Conservation (phyloP, 2,797 vertebrate genomes). For the Enteromius thamalakanensis region DNA sequence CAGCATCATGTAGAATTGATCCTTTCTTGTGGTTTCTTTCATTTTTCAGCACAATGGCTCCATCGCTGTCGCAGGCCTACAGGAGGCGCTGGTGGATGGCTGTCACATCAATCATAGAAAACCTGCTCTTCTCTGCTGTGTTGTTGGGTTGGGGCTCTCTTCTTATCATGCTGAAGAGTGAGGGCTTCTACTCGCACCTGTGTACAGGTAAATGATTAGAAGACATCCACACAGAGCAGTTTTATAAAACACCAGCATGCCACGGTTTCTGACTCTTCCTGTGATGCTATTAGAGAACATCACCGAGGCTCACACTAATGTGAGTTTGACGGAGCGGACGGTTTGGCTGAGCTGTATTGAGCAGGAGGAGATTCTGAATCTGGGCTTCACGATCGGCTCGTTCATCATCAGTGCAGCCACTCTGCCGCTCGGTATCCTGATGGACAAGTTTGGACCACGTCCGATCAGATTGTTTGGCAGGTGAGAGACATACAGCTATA, state of each 20-base stretch:
- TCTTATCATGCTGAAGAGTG: constrained; percentile 87
- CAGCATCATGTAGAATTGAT: not conserved
- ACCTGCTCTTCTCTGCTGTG: constrained; percentile 87
- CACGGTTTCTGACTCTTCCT: not conserved
- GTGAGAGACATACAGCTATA: constrained; percentile 65
- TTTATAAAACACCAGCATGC: not conserved
- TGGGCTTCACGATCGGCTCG: constrained; percentile 89
- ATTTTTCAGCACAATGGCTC: constrained; percentile 75
- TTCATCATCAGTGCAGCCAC: constrained; percentile 86
- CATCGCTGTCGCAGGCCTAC: constrained; percentile 82
- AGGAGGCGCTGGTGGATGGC: constrained; percentile 89
- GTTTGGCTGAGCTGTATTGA: constrained; percentile 76
- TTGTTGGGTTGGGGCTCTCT: constrained; percentile 88
- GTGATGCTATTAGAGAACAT: constrained; percentile 65
- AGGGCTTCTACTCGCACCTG: constrained; percentile 87
- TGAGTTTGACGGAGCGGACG: constrained; percentile 15
- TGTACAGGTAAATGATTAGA: constrained; percentile 73
- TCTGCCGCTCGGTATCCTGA: constrained; percentile 79
- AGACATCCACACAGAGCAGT: not conserved
- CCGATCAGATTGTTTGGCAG: constrained; percentile 85
- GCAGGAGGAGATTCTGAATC: constrained; percentile 85
- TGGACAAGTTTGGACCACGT: constrained; percentile 82
- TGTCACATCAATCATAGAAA: constrained; percentile 81
- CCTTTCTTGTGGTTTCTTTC: not conserved
- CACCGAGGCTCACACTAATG: constrained; percentile 49